A percentile compares a stretch with the other conserved stretches of the same genome.
Evolutionary conservation across 2,888 invertebrate species (phyloP).

Genomic region (Nomada goodeniana): DNA sequence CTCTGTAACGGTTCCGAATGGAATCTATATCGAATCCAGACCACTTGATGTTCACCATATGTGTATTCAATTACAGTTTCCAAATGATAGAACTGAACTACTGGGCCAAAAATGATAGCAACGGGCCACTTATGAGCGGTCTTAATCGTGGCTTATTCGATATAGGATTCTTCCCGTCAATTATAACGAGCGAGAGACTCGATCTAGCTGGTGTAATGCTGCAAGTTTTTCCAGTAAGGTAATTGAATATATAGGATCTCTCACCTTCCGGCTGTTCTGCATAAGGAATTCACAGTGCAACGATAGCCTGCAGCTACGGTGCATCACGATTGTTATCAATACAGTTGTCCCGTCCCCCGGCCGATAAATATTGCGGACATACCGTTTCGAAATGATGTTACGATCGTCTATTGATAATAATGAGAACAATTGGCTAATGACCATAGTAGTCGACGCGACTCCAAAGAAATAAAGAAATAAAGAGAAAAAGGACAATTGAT

Average conservation of each 20-base stretch:
- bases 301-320: not conserved
- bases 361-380: too few relatives aligned
- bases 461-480: too few relatives aligned
- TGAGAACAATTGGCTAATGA: too few relatives aligned
- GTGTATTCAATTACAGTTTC: constrained; percentile 52
- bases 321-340: not conserved
- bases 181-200: constrained; percentile 57
- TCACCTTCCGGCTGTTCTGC: too few relatives aligned
- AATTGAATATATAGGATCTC: not conserved
- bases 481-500: not conserved
- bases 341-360: not conserved
- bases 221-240: constrained; percentile 68
- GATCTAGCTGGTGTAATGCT: constrained; percentile 38
- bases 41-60: not conserved
- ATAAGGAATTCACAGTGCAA: too few relatives aligned
- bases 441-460: too few relatives aligned
- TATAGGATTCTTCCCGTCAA: constrained; percentile 63
- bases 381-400: too few relatives aligned
- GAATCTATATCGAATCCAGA: too few relatives aligned
- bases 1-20: too few relatives aligned
- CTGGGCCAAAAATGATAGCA: constrained; percentile 62
- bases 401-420: too few relatives aligned
- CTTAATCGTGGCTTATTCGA: constrained; percentile 56
- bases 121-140: constrained; percentile 64
- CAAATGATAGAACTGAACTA: constrained; percentile 52